Evolutionary conservation across 2,888 invertebrate genomes (phyloP).

Genomic region (Pyrrhosoma nymphula): DNA sequence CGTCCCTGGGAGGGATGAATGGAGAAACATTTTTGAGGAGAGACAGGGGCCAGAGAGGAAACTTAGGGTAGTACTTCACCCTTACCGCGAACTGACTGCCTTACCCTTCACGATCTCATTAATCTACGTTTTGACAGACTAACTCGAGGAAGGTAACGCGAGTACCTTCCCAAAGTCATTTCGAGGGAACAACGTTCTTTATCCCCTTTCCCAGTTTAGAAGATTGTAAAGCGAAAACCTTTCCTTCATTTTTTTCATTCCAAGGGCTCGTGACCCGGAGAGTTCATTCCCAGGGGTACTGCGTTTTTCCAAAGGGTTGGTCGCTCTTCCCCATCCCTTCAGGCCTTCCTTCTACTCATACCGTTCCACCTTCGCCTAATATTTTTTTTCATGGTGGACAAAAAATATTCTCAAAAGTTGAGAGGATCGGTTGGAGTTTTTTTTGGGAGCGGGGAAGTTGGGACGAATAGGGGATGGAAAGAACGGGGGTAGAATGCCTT

Average conservation of each 20-base stretch:
- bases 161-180: slow-evolving; percentile 7
- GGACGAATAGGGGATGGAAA: background rate
- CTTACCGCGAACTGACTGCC: background rate
- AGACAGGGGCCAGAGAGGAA: too few relatives aligned
- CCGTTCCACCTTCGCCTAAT: background rate
- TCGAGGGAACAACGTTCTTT: background rate
- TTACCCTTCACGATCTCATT: background rate
- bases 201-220: background rate
- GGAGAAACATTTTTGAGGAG: background rate
- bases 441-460: background rate
- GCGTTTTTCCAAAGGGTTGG: too few relatives aligned
- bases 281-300: background rate
- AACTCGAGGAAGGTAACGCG: background rate
- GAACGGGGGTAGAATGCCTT: background rate
- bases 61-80: background rate
- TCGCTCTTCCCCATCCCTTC: background rate
- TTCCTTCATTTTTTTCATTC: background rate
- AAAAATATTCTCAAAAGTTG: slow-evolving; percentile 25
- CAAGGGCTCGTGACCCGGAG: background rate
- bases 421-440: background rate
- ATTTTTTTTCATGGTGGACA: background rate
- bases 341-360: background rate
- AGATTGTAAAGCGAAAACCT: background rate
- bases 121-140: slow-evolving; percentile 28
- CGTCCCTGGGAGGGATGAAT: background rate